These are phyloP conservation scores for Limnephilus auricula DNA, from an alignment of 2,888 invertebrate genomes.

Conservation along the genomic window DNA sequence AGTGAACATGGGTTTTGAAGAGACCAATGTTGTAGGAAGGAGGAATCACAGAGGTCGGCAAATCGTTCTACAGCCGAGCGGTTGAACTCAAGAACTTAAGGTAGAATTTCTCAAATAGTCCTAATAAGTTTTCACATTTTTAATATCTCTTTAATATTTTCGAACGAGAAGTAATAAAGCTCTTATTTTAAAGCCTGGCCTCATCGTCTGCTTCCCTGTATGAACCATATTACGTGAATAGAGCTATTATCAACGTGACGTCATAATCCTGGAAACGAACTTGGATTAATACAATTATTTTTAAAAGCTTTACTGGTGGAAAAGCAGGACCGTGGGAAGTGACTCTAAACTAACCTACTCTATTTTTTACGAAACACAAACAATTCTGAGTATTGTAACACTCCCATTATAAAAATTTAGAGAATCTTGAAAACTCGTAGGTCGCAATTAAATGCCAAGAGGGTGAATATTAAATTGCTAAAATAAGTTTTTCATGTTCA, in stretches of 20 bases:
- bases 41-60: too few relatives aligned
- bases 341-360: too few relatives aligned
- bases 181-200: not conserved
- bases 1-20: too few relatives aligned
- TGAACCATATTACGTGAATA: not conserved
- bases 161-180: too few relatives aligned
- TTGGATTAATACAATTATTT: too few relatives aligned
- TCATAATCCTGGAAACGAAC: too few relatives aligned
- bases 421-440: not conserved
- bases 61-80: too few relatives aligned
- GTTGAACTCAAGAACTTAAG: not conserved
- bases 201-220: not conserved
- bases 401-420: too few relatives aligned
- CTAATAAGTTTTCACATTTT: not conserved
- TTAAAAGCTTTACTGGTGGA: too few relatives aligned
- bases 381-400: not conserved
- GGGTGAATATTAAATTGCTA: not conserved
- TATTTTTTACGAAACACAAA: not conserved
- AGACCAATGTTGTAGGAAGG: too few relatives aligned
- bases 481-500: not conserved
- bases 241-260: not conserved
- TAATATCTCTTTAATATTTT: not conserved
- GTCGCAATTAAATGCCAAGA: not conserved
- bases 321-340: too few relatives aligned
- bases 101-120: not conserved